Evolutionary conservation across 1,140 invertebrate genomes (phyloP).

Genomic region (Drusus annulatus): DNA sequence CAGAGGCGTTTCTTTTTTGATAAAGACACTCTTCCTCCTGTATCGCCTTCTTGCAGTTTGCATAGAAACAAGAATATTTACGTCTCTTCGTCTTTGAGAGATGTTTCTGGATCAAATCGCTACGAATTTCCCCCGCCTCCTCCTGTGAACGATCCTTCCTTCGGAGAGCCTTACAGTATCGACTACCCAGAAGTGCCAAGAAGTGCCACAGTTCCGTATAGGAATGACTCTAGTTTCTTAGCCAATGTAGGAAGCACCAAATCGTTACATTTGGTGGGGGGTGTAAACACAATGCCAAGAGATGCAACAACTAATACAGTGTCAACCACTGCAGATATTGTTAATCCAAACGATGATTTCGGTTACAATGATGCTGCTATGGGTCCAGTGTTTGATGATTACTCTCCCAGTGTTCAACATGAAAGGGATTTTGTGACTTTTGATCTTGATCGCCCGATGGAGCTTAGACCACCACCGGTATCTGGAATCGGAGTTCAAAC

Average conservation of each 20-base stretch:
- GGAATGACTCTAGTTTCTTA: slow-evolving; percentile 64
- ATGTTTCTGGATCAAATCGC: slow-evolving; percentile 70
- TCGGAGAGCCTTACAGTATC: slow-evolving; percentile 48
- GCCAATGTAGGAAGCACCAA: slow-evolving; percentile 52
- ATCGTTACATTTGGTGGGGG: slow-evolving; percentile 49
- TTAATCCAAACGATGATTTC: slow-evolving; percentile 56
- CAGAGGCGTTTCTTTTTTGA: slow-evolving; percentile 71
- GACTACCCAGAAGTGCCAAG: slow-evolving; percentile 69
- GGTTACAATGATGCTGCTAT: slow-evolving; percentile 58
- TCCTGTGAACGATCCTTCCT: slow-evolving; percentile 38
- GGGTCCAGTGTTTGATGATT: slow-evolving; percentile 63
- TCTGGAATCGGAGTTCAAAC: slow-evolving; percentile 59
- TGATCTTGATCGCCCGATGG: slow-evolving; percentile 64
- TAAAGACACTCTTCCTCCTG: slow-evolving; percentile 65
- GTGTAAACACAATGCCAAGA: slow-evolving; percentile 59
- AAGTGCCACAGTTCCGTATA: slow-evolving; percentile 66
- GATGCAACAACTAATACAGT: slow-evolving; percentile 65
- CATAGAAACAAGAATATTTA: slow-evolving; percentile 68
- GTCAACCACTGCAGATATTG: slow-evolving; percentile 65
- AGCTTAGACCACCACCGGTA: slow-evolving; percentile 52
- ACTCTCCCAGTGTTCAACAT: slow-evolving; percentile 62
- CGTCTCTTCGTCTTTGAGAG: slow-evolving; percentile 71
- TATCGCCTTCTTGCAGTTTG: slow-evolving; percentile 64
- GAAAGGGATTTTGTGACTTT: slow-evolving; percentile 67
- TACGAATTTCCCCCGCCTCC: slow-evolving; percentile 72